Evolutionary conservation across 2,888 invertebrate genomes (phyloP), one percentile per base, ranked within the genome.

Genomic region (Acanthosepion esculentum): DNA sequence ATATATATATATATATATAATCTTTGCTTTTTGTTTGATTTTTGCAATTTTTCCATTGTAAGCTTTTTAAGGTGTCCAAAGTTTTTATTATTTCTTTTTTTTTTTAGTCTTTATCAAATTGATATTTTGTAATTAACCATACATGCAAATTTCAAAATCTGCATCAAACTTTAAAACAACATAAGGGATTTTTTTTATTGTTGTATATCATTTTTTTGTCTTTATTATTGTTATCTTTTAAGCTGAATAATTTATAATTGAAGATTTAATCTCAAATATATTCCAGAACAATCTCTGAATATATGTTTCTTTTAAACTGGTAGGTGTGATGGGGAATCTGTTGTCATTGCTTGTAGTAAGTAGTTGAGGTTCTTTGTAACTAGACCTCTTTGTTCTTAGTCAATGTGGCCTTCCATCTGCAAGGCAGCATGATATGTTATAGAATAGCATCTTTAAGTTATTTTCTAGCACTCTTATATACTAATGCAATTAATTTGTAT

Each of bases 311-410:
- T 78, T 78, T 78, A 78, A 78, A 78, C 78, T 78, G 78, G 78
- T 78, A 78, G 78, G 78, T 78, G 78, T 78, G 78, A 78, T 78
- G 78, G 78, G 78, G 78, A 78, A 78, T 78, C 78, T 78, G 78
- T 78, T 78, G 78, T 78, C 15, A 78, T 78, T 78, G 78, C 78
- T 78, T 78, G 78, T 78, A 78, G 78, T 78, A 78, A 78, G 78
- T 78, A 78, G 78, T 78, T 78, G 78, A 78, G 78, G 78, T 78
- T 78, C 78, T 78, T 78, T 78, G n/a, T 78, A 78, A 78, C 15
- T n/a, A 78, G 78, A 78, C 78, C 78, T 78, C 78, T 78, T 78
- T 78, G 78, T 78, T 33, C n/a, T 78, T 78, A 78, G 78, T 33
- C 78, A 8, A 78, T 78, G 78, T 78, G 29, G 78, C 78, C 78